phyloP scores from a whole-genome alignment of 2,888 invertebrate species.

The Thelaira solivaga region DNA sequence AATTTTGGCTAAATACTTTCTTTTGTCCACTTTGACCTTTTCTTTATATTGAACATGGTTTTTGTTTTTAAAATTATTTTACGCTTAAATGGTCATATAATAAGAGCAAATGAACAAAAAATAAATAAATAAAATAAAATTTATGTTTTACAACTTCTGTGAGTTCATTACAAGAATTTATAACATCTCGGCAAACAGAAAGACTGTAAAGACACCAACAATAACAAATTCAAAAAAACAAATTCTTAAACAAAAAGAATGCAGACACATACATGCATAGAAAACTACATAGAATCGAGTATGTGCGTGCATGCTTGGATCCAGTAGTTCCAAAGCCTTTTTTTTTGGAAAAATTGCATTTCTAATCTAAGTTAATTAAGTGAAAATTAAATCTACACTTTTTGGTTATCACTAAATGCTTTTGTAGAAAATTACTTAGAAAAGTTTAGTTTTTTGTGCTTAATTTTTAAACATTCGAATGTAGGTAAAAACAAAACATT shows the following conservation, averaged over 20 bases:
- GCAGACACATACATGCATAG: not conserved
- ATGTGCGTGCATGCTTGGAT: not conserved
- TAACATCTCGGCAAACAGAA: constrained; percentile 25
- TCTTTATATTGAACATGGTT: not conserved
- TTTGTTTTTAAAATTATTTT: constrained; percentile 48
- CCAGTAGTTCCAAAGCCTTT: not conserved
- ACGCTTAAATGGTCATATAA: constrained; percentile 57
- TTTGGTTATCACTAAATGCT: too few relatives aligned
- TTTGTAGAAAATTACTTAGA: too few relatives aligned
- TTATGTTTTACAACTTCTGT: constrained; percentile 56
- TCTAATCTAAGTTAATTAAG: too few relatives aligned
- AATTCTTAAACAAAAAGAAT: constrained; percentile 10
- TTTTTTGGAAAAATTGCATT: too few relatives aligned
- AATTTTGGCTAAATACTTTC: too few relatives aligned
- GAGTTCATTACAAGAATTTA: constrained; percentile 56
- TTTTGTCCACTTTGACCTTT: constrained; percentile 33
- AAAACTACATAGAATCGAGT: not conserved
- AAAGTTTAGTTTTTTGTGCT: too few relatives aligned
- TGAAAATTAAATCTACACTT: too few relatives aligned
- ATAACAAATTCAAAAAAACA: constrained; percentile 9
- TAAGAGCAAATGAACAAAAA: constrained; percentile 34
- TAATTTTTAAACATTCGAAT: too few relatives aligned
- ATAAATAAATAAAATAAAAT: constrained; percentile 53
- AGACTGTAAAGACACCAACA: constrained; percentile 1
- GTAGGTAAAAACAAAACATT: too few relatives aligned